Base-by-base conservation (phyloP, 2,888 invertebrate genomes). In the Bugula neritina region DNA sequence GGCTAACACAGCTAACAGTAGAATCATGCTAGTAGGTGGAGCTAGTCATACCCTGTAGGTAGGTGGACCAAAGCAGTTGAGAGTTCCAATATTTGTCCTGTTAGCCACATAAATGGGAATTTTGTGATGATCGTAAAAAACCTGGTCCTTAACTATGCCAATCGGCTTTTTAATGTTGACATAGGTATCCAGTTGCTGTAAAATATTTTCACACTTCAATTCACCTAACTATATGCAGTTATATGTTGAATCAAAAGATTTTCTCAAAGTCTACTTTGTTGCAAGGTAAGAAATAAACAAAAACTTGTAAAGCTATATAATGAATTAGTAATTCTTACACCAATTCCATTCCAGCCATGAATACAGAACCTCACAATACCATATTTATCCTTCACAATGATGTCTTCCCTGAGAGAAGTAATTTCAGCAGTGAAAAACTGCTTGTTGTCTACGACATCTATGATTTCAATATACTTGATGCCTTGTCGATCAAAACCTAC, bases 381-480 rank as follows among this genome's bases (percentile, higher is more conserved):
- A 63, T 63, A 63, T 63, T 63, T 63, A 27, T 63, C 63, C 63
- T 63, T 63, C 5, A 63, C 63, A 13, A 63, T 31, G 27, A 63
- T 13, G n/a, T 63, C 63, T 34, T 63, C 63, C 10, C 31, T 13
- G 5, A 63, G 27, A 63, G 3, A 3, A 27, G 63, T 17, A 13
- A 63, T 34, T n/a, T 63, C 63, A 3, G 5, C 34, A 25, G 63
- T 63, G 63, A 63, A 63, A 34, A 63, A 63, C 63, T 63, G 63
- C 31, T 63, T 63, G 63, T 63, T 63, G 31, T 2, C 63, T 13
- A 63, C n/a, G 10, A 63, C 29, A 63, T 63, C 63, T 13, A 63
- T 31, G 3, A 63, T 10, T 31, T 63, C 63, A 25, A 63, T 31
- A 27, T 63, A 63, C 34, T 63, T 63, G 27, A 63, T n/a, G 13